Percentiles rank a stretch among this genome's conserved stretches.
These are phyloP conservation scores for Limosa lapponica DNA, from an alignment of 2,797 vertebrate genomes.

Conservation along the genomic window DNA sequence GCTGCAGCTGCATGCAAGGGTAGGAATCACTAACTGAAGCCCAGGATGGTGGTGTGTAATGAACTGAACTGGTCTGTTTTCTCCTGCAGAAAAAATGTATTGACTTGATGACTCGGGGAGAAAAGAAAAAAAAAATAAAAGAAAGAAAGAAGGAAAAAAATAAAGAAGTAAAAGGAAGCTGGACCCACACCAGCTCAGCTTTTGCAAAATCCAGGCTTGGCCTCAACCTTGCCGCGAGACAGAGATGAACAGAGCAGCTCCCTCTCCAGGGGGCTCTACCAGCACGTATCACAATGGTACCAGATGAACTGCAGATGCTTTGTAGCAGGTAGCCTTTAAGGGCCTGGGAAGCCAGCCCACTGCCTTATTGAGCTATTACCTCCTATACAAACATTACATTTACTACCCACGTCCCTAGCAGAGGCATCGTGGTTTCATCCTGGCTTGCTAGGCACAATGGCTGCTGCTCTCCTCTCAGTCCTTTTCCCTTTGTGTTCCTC, in stretches of 20 bases:
- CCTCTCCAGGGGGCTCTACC: background rate
- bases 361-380: constrained; percentile 25
- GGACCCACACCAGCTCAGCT: background rate
- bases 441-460: background rate
- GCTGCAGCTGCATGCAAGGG: background rate
- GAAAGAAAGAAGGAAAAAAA: background rate
- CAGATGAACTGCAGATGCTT: background rate
- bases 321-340: constrained; percentile 6
- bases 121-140: background rate
- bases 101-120: background rate
- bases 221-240: background rate
- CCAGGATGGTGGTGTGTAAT: background rate
- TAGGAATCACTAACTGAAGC: background rate
- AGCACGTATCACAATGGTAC: background rate
- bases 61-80: background rate
- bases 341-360: constrained; percentile 13
- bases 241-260: background rate
- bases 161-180: background rate
- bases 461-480: background rate
- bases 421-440: background rate
- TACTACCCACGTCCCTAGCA: background rate
- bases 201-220: background rate
- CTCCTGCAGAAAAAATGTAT: background rate
- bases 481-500: background rate
- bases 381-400: constrained; percentile 18